Conservation (phyloP, 1,140 invertebrate species). For the Caenorhabditis inopinata region DNA sequence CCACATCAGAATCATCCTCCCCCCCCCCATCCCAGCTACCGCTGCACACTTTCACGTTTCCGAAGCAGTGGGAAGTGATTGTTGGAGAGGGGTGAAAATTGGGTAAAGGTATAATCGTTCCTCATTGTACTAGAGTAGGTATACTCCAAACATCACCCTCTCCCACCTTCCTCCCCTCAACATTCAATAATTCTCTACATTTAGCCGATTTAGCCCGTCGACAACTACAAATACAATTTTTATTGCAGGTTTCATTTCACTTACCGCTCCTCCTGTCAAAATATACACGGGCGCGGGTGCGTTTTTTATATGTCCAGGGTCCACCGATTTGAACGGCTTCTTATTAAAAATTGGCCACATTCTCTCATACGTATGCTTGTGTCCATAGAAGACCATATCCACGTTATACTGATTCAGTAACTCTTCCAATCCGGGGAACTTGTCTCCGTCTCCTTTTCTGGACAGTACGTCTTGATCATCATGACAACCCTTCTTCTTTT, state of each 20-base stretch:
- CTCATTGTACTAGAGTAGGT: too few relatives aligned
- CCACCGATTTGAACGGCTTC: slow-evolving; percentile 77
- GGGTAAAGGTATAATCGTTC: too few relatives aligned
- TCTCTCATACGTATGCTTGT: slow-evolving; percentile 92
- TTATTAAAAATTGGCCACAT: slow-evolving; percentile 88
- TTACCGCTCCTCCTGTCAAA: slow-evolving; percentile 66
- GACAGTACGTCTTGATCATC: slow-evolving; percentile 30
- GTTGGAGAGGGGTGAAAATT: too few relatives aligned
- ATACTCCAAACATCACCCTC: too few relatives aligned
- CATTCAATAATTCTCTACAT: too few relatives aligned
- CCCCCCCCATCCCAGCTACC: too few relatives aligned
- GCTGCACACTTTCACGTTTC: too few relatives aligned
- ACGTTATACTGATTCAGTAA: slow-evolving; percentile 84
- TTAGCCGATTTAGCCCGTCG: too few relatives aligned
- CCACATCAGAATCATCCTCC: too few relatives aligned
- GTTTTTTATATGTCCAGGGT: slow-evolving; percentile 77
- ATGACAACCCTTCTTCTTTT: slow-evolving; percentile 70
- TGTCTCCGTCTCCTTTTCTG: slow-evolving; percentile 26
- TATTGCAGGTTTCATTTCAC: background rate
- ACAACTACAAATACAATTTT: background rate
- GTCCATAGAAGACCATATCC: slow-evolving; percentile 90
- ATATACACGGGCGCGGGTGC: slow-evolving; percentile 87
- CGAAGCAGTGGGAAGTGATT: too few relatives aligned
- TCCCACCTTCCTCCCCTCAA: too few relatives aligned
- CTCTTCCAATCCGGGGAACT: slow-evolving; percentile 74